Evolutionary conservation across 2,113 vertebrate genomes (phyloP).

Genomic region (Mus pahari): DNA sequence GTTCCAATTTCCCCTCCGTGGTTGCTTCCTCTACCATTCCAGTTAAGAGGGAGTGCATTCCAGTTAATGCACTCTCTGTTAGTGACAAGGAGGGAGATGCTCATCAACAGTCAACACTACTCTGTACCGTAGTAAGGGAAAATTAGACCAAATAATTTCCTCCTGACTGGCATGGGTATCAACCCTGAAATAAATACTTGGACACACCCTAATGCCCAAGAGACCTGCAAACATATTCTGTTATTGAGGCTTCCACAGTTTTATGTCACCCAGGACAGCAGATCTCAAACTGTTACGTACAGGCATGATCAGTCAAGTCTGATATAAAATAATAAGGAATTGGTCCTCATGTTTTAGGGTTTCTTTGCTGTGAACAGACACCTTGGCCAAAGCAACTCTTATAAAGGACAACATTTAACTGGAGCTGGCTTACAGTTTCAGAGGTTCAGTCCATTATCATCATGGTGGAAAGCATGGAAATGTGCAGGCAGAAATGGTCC

Average conservation of each 20-base stretch:
- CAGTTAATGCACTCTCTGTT: not conserved
- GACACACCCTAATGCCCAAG: not conserved
- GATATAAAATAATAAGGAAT: not conserved
- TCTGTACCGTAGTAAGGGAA: not conserved
- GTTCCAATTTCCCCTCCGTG: not conserved
- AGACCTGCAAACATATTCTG: not conserved
- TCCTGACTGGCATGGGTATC: not conserved
- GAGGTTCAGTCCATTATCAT: too few relatives aligned
- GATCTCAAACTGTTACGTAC: not conserved
- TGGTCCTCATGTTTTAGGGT: not conserved
- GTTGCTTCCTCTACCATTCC: not conserved
- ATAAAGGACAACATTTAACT: too few relatives aligned
- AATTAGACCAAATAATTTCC: constrained; percentile 40
- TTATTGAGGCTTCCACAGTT: not conserved
- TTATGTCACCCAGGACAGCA: not conserved
- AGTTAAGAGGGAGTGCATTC: too few relatives aligned
- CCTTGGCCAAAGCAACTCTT: too few relatives aligned
- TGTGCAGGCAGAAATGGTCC: too few relatives aligned
- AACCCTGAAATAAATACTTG: not conserved
- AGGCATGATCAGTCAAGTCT: not conserved
- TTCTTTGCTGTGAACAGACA: too few relatives aligned
- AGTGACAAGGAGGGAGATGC: constrained; percentile 36
- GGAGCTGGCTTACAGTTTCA: too few relatives aligned
- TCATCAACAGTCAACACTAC: not conserved
- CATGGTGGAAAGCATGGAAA: too few relatives aligned